Percentiles rank a stretch among this genome's conserved stretches.
phyloP scores from a whole-genome alignment of 1,140 invertebrate species.

The Sycobia sp. region DNA sequence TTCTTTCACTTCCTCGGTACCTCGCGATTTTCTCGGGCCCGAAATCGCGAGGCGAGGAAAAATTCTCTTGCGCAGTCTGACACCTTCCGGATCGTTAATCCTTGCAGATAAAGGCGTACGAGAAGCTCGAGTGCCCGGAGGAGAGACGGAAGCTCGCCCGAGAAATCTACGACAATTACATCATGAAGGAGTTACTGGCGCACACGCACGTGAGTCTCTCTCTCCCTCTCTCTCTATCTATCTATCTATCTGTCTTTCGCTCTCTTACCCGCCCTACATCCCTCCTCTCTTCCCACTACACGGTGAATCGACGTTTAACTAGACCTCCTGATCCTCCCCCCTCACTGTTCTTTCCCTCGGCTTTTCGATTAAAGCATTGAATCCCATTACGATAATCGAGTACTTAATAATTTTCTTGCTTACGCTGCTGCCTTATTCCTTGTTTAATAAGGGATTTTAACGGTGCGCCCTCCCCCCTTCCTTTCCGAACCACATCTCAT shows the following conservation, averaged over 20 bases:
- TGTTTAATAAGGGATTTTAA: not conserved
- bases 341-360: not conserved
- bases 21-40: too few species aligned
- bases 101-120: slow-evolving; percentile 94
- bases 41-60: too few species aligned
- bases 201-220: slow-evolving; percentile 89
- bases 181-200: slow-evolving; percentile 99
- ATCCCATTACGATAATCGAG: slow-evolving; percentile 14
- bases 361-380: slow-evolving; percentile 7
- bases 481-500: not conserved
- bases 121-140: slow-evolving; percentile 96
- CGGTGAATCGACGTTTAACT: too few species aligned
- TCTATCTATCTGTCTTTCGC: too few species aligned
- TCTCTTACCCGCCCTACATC: too few species aligned
- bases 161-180: slow-evolving; percentile 99
- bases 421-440: not conserved
- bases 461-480: too few species aligned
- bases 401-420: not conserved
- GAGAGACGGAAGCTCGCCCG: slow-evolving; percentile 92
- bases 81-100: too few species aligned
- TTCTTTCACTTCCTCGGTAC: too few species aligned
- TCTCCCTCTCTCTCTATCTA: too few species aligned
- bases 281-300: not conserved
- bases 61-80: too few species aligned
- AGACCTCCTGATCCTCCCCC: not conserved